Base-by-base conservation (phyloP, 2,113 vertebrate genomes). In the Crotalus horridus region DNA sequence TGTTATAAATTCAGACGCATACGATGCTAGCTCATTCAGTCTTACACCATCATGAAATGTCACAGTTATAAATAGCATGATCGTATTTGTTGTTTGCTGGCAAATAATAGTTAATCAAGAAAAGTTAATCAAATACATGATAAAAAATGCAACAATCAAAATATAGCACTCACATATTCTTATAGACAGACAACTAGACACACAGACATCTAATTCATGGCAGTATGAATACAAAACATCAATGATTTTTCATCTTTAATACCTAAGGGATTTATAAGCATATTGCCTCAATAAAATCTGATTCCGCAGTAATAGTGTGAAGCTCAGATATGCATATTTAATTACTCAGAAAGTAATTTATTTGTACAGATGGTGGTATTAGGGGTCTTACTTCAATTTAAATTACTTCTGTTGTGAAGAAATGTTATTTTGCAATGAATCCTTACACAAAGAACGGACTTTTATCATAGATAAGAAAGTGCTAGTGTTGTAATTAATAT, bases 251-350 rank as follows among this genome's bases (percentile, higher is more conserved):
- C 95, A 96, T 98, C 90, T 97, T 96, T 97, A 97, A 97, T 97
- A 97, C 97, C 96, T 94, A 96, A 90, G 97, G 96, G 97, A 97
- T 97, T 98, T 97, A 97, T 97, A 97, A 97, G 96, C 96, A 97
- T 97, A 97, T 97, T 98, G 96, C 97, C 95, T 97, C 96, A 95
- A 97, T 97, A 97, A 98, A 97, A 97, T 95, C 96, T 96, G 95
- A 95, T 98, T 98, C 97, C 96, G 98, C 97, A 97, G 97, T 97
- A 97, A 97, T 95, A 97, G 97, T 96, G 97, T 92, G 89, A 95
- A 97, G 96, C 96, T 95, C 96, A 97, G 97, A 98, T 97, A 97
- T 97, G 97, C 97, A 98, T 98, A 98, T 97, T 98, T 98, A 98
- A 98, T 98, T 97, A 97, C 95, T 96, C 94, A 95, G 94, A 97